phyloP scores from a whole-genome alignment of 1,140 invertebrate genomes.

The Brachionus rubens region DNA sequence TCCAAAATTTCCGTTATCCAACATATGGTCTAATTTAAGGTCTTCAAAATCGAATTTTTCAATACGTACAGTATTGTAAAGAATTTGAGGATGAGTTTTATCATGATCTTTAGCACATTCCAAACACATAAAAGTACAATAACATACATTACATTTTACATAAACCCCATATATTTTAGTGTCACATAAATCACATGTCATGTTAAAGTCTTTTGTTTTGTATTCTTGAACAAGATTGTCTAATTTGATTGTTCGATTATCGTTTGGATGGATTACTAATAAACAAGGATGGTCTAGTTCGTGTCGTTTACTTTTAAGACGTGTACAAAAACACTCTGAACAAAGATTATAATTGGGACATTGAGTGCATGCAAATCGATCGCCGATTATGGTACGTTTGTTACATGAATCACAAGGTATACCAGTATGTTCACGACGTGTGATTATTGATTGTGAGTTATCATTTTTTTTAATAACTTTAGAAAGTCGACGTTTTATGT shows the following conservation, averaged over 20 bases:
- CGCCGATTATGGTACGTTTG: neutral
- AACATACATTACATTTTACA: slow-evolving; percentile 13
- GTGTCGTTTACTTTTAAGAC: neutral
- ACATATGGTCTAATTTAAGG: neutral
- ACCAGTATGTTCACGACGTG: neutral
- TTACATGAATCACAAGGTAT: neutral
- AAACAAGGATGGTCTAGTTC: slow-evolving; percentile 13
- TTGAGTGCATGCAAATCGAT: neutral
- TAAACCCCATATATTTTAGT: slow-evolving; percentile 5
- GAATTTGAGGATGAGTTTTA: neutral
- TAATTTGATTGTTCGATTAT: neutral
- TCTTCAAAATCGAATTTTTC: slow-evolving; percentile 25
- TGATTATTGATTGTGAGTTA: too few relatives aligned
- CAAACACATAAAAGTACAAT: slow-evolving; percentile 25
- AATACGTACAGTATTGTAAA: neutral
- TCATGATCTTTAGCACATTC: slow-evolving; percentile 1
- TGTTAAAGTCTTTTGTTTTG: neutral
- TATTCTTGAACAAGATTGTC: neutral
- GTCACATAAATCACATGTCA: neutral
- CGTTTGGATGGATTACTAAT: neutral
- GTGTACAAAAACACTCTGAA: slow-evolving; percentile 20
- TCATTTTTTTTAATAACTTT: slow-evolving; percentile 2
- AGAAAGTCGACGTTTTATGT: neutral
- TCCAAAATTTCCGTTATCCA: slow-evolving; percentile 24
- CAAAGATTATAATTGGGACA: slow-evolving; percentile 10